A percentile compares a stretch with the other conserved stretches of the same genome.
phyloP scores from a whole-genome alignment of 2,888 invertebrate species.

The Epistrophella euchroma region DNA sequence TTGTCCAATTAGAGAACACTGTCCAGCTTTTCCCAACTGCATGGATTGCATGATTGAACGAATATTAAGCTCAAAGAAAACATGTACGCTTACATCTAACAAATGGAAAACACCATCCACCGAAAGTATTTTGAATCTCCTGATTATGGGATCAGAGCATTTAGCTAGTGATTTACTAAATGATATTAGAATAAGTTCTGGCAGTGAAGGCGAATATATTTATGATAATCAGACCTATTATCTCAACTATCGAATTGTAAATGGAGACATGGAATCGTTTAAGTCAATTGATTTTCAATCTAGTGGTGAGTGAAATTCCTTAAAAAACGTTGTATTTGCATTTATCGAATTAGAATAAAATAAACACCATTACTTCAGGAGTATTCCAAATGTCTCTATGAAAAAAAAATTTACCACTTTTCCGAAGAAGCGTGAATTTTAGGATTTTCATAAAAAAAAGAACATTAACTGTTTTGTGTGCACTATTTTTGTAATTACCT shows the following conservation, averaged over 20 bases:
- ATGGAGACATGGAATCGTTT: constrained; percentile 94
- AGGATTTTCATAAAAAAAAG: no score
- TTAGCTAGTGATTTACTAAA: constrained; percentile 94
- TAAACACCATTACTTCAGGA: no score
- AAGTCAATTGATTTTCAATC: constrained; percentile 94
- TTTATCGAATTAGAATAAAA: no score
- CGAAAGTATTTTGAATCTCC: constrained; percentile 88
- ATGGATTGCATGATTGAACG: constrained; percentile 91
- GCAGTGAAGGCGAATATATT: constrained; percentile 92
- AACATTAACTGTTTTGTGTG: no score
- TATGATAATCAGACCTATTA: constrained; percentile 92
- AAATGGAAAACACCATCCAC: constrained; percentile 80
- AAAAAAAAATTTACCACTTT: no score
- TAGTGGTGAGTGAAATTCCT: constrained; percentile 87
- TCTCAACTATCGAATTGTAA: constrained; percentile 93
- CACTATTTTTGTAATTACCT: no score
- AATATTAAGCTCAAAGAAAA: constrained; percentile 87
- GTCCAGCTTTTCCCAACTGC: constrained; percentile 94
- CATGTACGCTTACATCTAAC: constrained; percentile 84
- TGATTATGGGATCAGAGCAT: constrained; percentile 94
- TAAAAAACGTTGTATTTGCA: background rate
- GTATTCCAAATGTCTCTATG: no score
- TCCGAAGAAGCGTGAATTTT: no score
- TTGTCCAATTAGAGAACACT: constrained; percentile 96
- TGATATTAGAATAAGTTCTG: constrained; percentile 93